A percentile compares a stretch with the other conserved stretches of the same genome.
phyloP scores from a whole-genome alignment of 2,113 vertebrate species.

The Ursus arctos region DNA sequence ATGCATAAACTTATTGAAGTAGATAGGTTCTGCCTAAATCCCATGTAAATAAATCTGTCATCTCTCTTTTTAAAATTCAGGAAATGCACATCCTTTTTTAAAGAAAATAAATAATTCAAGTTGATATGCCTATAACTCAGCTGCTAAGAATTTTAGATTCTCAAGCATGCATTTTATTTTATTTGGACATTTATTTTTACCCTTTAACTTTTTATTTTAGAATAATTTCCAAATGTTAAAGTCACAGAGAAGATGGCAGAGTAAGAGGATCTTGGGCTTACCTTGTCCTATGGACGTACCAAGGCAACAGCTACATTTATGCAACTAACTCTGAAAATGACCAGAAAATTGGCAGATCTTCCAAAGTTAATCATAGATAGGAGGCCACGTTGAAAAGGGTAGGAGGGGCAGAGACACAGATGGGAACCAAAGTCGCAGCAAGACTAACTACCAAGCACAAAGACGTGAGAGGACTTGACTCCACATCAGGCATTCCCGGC shows the following conservation, averaged over 20 bases:
- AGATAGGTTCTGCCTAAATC: not conserved
- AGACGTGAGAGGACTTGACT: not conserved
- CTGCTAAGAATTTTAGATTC: not conserved
- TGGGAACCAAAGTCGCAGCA: not conserved
- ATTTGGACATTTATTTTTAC: not conserved
- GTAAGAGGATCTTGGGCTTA: not conserved
- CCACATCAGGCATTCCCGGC: not conserved
- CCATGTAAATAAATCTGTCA: not conserved
- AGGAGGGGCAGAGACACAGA: not conserved
- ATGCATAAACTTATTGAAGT: not conserved
- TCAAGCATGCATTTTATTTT: not conserved
- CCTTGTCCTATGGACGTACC: not conserved
- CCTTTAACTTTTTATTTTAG: not conserved
- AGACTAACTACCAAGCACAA: not conserved
- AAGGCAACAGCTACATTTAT: not conserved
- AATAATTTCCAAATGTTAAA: not conserved
- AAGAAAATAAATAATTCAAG: slow-evolving; percentile 45
- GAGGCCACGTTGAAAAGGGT: not conserved
- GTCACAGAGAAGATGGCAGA: not conserved
- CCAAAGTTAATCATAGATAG: not conserved
- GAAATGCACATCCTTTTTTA: not conserved
- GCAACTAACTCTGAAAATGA: not conserved
- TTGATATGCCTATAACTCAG: not conserved
- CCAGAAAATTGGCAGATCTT: not conserved
- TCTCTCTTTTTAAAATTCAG: slow-evolving; percentile 35